phyloP scores from a whole-genome alignment of 2,888 invertebrate species.

The Stenoptilia bipunctidactyla region DNA sequence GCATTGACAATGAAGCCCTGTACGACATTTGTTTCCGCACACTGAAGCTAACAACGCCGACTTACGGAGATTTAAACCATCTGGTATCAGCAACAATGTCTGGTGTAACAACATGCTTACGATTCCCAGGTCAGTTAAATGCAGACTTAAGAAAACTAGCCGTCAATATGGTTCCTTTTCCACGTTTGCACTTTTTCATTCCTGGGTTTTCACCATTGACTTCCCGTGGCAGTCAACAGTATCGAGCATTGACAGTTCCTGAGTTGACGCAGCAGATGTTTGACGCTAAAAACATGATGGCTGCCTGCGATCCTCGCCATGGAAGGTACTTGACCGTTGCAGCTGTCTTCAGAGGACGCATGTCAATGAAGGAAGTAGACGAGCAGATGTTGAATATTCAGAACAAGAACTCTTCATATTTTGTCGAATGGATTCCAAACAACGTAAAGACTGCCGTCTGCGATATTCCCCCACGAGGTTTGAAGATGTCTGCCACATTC shows the following conservation, averaged over 20 bases:
- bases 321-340: conserved; percentile 91
- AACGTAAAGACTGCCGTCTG: conserved; percentile 46
- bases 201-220: conserved; percentile 76
- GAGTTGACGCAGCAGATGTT: conserved; percentile 92
- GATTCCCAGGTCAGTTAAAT: conserved; percentile 63
- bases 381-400: conserved; percentile 66
- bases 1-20: conserved; percentile 82
- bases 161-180: conserved; percentile 78
- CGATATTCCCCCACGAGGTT: conserved; percentile 79
- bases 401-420: conserved; percentile 80
- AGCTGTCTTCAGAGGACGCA: conserved; percentile 87
- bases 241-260: conserved; percentile 87
- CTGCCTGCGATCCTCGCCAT: conserved; percentile 91
- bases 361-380: conserved; percentile 91
- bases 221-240: conserved; percentile 85
- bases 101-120: conserved; percentile 42
- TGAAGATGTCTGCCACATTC: conserved; percentile 90
- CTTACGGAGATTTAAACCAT: conserved; percentile 81
- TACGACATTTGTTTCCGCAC: conserved; percentile 85
- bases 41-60: conserved; percentile 77
- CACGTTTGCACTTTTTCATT: conserved; percentile 71
- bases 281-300: conserved; percentile 67
- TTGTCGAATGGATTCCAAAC: conserved; percentile 85
- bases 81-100: conserved; percentile 26
- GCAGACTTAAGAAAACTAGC: conserved; percentile 78